Evolutionary conservation across 2,888 invertebrate species (phyloP), one percentile per base, ranked within the genome.

Genomic region (Poecilus cupreus): DNA sequence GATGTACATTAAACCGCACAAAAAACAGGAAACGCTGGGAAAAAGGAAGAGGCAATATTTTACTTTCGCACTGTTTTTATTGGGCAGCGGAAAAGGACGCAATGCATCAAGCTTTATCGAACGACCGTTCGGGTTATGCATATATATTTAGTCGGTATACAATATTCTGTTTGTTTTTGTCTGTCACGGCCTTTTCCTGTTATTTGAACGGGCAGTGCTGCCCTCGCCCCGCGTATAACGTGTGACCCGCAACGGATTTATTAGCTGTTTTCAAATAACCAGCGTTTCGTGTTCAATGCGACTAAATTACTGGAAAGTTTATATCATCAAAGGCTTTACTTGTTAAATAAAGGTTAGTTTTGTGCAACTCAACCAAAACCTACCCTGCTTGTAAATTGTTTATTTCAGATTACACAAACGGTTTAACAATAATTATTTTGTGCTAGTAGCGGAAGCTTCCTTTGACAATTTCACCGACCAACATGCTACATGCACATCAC

Each of bases 101-200:
- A 72, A 80, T 80, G 80, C 72, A 80, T 80, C 80, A 80, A 72
- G 80, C 80, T 80, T 72, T 80, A 80, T 80, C 80, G 80, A 80
- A 80, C 80, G 68, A 49, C 32, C 80, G 80, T 72, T 80, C 80
- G 80, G 80, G 80, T 72, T 80, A 80, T 80, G 80, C 80, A 80
- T 80, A 80, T 72, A 80, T 72, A 80, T 80, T 80, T 80, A 80
- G 51, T 80, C 80, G 39, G 72, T 72, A 70, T 80, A 80, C 80
- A 80, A 80, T 80, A 80, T 80, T 80, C 57, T 80, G 80, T 80
- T 80, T 80, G 80, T 80, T 79, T 79, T 79, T 79, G 70, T 79
- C 51, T 68, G 51, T 32, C 37, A 68, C 43, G 46, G 46, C 79
- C 68, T 64, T 79, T 79, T 68, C 64, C 64, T 68, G 64, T 68